Base-by-base conservation (phyloP, 2,888 invertebrate genomes). In the Meteorus cinctellus region DNA sequence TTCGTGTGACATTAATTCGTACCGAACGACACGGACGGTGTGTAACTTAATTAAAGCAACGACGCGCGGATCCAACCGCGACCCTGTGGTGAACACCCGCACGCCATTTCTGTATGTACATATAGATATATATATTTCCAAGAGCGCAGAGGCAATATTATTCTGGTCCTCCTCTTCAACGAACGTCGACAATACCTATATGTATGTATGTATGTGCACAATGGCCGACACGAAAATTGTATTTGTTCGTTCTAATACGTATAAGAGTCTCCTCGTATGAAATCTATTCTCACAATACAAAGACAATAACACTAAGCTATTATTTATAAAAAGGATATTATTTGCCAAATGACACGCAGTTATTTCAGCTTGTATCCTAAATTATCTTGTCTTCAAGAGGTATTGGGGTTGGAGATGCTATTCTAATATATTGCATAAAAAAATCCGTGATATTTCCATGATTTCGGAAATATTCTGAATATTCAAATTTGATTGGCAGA, bases 11-110 rank as follows among this genome's bases (percentile, higher is more conserved):
- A 84, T 88, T 89, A 87, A 89, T 87, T 85, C 83, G 79, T 73
- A 78, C 79, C 79, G 84, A 87, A 87, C 86, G 87, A 86, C 85
- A 86, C 84, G 84, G 84, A 83, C 85, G 82, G 85, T 84, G 85
- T 87, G 88, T 89, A 89, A 89, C 89, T 89, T 89, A 89, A 89
- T 89, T 89, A 89, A 89, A 87, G 86, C 88, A 89, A 89, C 89
- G 88, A 88, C 86, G 86, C 88, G 86, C 88, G 84, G 82, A 87
- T 84, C 86, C 85, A 76, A 88, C 88, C 88, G 84, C 87, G 86
- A 86, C 83, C 87, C 86, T 88, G 89, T 77, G 88, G 89, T 82
- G 82, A 83, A 81, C 82, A 84, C 73, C 71, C 67, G 48, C 51
- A 72, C 78, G 66, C 70, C 75, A 77, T 81, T 78, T 83, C 87